These are phyloP conservation scores for Nothura maculosa DNA, from an alignment of 2,797 vertebrate species.

Conservation along the genomic window DNA sequence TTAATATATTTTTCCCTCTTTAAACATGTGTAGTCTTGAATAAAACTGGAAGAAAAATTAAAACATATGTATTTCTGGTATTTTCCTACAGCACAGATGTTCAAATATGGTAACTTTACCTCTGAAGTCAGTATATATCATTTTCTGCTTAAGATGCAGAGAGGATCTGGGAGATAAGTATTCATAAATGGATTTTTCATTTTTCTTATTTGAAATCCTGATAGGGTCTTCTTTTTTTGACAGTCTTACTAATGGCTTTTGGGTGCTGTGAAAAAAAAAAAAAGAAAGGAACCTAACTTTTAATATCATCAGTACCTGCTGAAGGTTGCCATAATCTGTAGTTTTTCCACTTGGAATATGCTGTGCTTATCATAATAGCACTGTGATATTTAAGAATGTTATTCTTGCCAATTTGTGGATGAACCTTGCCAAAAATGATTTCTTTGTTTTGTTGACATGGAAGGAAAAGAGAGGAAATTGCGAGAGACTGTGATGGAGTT, in stretches of 20 bases:
- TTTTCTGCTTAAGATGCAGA: conserved; percentile 63
- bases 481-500: background rate
- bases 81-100: conserved; percentile 37
- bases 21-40: background rate
- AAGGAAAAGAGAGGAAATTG: background rate
- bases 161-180: conserved; percentile 44
- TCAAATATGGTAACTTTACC: conserved; percentile 47
- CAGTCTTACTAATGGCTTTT: conserved; percentile 58
- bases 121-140: conserved; percentile 55
- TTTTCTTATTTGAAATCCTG: conserved; percentile 61
- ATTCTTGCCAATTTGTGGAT: conserved; percentile 5
- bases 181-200: conserved; percentile 64
- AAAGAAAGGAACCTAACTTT: conserved; percentile 25
- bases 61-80: background rate
- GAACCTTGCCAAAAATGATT: conserved; percentile 14
- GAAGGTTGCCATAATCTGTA: conserved; percentile 42
- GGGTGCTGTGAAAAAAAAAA: background rate
- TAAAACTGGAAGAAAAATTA: background rate
- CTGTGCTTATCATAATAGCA: conserved; percentile 63
- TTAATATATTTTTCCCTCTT: background rate
- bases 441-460: conserved; percentile 52
- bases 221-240: conserved; percentile 29
- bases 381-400: conserved; percentile 66
- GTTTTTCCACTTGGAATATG: conserved; percentile 47
- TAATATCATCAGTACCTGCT: conserved; percentile 40